phyloP scores from a whole-genome alignment of 2,113 vertebrate genomes.

The Sebastes fasciatus region DNA sequence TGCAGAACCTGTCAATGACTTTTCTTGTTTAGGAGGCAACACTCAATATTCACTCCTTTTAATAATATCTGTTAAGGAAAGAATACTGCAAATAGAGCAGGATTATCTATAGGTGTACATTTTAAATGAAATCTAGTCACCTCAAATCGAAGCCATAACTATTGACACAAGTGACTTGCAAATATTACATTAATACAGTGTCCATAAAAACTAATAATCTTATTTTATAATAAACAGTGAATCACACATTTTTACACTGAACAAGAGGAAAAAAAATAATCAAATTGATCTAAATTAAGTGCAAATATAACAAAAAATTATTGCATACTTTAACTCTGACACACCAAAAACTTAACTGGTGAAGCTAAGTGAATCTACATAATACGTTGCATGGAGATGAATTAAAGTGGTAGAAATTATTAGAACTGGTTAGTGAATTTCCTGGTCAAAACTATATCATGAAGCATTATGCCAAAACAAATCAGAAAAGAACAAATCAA shows the following conservation, averaged over 20 bases:
- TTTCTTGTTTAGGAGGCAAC: background rate
- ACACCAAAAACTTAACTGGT: no score
- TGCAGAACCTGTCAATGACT: background rate
- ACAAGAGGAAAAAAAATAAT: background rate
- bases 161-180: background rate
- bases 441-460: background rate
- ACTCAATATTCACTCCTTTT: background rate
- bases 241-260: background rate
- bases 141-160: no score
- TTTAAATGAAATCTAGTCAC: background rate
- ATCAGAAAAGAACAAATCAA: background rate
- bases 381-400: no score
- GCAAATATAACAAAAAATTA: background rate
- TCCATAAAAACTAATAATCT: background rate
- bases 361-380: no score
- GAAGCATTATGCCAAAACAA: background rate
- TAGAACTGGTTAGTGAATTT: background rate
- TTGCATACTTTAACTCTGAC: background rate
- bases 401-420: no score
- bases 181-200: background rate
- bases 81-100: background rate
- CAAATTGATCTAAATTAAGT: background rate
- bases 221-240: background rate
- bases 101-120: background rate
- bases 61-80: background rate